Base-by-base conservation (phyloP, 2,888 invertebrate species). In the Nebria brevicollis region DNA sequence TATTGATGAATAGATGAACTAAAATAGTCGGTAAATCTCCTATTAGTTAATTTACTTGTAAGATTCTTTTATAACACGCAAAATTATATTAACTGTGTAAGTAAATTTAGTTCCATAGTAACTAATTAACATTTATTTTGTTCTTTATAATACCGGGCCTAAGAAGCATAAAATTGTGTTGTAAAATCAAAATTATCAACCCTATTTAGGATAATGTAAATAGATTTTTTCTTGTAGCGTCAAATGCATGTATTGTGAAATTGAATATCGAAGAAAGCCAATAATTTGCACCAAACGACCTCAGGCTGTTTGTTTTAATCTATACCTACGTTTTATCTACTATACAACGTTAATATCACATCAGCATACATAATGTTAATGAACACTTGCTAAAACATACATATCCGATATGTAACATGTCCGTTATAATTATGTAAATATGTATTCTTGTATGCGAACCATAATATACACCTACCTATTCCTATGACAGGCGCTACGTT, bases 371-470 rank as follows among this genome's bases (percentile, higher is more conserved):
- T 25, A 72, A 77, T 72, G 77, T 6, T 77, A 77, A 77, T 77
- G 77, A 77, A 72, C 77, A 77, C 72, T 77, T 77, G 77, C 77
- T 77, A 77, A 77, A 77, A 77, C 34, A 77, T 41, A 77, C 77
- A 77, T 64, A 15, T 41, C 54, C 74, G 72, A 65, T 77, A n/a
- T 43, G 15, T 77, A 11, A 77, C 77, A 65, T 72, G 77, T 72
- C 77, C 43, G 72, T 72, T 77, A 70, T 77, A 77, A 77, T 77
- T 77, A 77, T 77, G 77, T 26, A 77, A 77, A 77, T 77, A 77
- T 68, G 68, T 72, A 54, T 54, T 54, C 54, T 54, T 54, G 54
- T 54, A 54, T 54, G 54, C 54, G 8, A 13, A 54, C 54, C 54
- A 54, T 54, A 54, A 54, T 54, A 34, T 34, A 54, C 54, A 54